Percentiles rank a stretch among this genome's conserved stretches.
phyloP scores from a whole-genome alignment of 2,113 vertebrate species.

The Ceuthmochares aereus region DNA sequence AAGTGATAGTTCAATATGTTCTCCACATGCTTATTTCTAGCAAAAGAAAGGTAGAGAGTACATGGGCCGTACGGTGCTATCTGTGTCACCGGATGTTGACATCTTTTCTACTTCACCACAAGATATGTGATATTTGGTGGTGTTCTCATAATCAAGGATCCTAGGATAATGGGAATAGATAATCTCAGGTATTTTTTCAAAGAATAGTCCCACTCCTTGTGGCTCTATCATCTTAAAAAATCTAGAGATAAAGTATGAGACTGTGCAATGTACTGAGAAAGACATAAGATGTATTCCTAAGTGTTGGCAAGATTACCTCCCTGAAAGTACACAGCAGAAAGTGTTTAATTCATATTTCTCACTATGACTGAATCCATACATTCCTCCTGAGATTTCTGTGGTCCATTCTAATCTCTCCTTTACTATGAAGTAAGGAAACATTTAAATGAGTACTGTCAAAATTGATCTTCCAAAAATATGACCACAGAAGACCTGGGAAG shows the following conservation, averaged over 20 bases:
- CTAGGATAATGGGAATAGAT: neutral
- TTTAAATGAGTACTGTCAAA: conserved; percentile 58
- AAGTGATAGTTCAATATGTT: neutral
- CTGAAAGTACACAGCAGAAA: neutral
- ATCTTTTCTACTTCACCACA: neutral
- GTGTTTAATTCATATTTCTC: neutral
- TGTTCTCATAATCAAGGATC: neutral
- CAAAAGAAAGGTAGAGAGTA: neutral
- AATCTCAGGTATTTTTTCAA: neutral
- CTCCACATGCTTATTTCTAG: neutral
- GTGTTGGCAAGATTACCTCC: neutral
- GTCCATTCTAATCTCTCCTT: conserved; percentile 1
- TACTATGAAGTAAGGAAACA: conserved; percentile 21
- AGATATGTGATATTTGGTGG: neutral
- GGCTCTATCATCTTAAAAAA: neutral
- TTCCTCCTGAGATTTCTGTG: conserved; percentile 42
- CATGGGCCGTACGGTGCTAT: fast-evolving
- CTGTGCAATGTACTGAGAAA: neutral
- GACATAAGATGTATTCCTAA: neutral
- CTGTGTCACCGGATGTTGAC: neutral
- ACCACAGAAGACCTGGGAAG: conserved; percentile 14
- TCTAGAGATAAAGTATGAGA: neutral
- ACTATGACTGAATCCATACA: neutral
- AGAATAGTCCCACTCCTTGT: neutral
- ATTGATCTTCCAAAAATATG: conserved; percentile 32